These are phyloP conservation scores for Karalla daura DNA, from an alignment of 2,797 vertebrate genomes.

Conservation along the genomic window DNA sequence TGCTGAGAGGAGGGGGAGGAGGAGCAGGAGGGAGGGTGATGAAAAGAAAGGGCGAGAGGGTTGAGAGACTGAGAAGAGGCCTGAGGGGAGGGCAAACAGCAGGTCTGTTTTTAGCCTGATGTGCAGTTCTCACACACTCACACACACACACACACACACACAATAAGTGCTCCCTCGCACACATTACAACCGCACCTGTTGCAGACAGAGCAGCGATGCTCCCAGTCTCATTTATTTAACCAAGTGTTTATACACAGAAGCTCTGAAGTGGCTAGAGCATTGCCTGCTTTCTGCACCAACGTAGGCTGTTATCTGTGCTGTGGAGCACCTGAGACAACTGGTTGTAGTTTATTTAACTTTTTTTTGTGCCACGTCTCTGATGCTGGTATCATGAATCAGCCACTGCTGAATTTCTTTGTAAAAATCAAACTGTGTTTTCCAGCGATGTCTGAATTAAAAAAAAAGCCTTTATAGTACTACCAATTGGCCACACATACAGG, in stretches of 20 bases:
- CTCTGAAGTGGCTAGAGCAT: conserved; percentile 24
- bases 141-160: conserved; percentile 47
- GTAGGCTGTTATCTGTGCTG: conserved; percentile 3
- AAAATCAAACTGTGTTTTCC: too few relatives aligned
- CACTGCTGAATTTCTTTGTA: not conserved
- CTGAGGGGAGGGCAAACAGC: conserved; percentile 60
- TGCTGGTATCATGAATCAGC: not conserved
- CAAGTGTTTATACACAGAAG: conserved; percentile 40
- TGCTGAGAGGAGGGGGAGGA: conserved; percentile 19
- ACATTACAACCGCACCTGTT: conserved; percentile 53
- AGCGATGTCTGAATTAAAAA: not conserved
- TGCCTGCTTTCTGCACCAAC: conserved; percentile 14
- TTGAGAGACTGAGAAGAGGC: conserved; percentile 31
- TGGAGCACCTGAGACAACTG: not conserved
- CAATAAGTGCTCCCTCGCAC: conserved; percentile 30
- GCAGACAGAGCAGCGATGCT: conserved; percentile 19
- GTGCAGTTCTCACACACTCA: conserved; percentile 52
- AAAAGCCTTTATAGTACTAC: not conserved
- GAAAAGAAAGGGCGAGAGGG: conserved; percentile 33
- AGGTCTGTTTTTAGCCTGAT: conserved; percentile 44
- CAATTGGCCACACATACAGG: too few relatives aligned
- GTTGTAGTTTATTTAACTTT: not conserved
- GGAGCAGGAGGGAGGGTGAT: conserved; percentile 12
- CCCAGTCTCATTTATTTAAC: conserved; percentile 23
- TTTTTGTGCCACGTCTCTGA: not conserved